phyloP scores from a whole-genome alignment of 2,113 vertebrate genomes.

The Cavia aperea region DNA sequence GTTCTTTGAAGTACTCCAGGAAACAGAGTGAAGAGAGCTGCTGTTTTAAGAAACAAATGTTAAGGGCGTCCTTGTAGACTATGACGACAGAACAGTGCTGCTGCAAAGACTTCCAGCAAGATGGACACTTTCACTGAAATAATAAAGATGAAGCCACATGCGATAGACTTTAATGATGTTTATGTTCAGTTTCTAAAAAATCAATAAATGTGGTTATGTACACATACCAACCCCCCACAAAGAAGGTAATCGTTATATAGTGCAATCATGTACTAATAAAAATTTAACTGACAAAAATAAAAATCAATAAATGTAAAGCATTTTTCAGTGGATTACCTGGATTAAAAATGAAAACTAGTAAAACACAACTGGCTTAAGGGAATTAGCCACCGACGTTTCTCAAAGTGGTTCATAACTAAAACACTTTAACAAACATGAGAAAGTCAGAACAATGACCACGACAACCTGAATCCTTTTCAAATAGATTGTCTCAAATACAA shows the following conservation, averaged over 20 bases:
- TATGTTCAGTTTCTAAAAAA: neutral
- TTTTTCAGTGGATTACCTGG: neutral
- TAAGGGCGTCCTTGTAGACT: neutral
- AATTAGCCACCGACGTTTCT: neutral
- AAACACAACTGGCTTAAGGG: neutral
- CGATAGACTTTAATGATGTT: neutral
- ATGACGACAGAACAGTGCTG: neutral
- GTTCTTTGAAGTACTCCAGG: neutral
- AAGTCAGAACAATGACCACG: neutral
- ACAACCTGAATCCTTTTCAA: neutral
- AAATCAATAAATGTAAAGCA: neutral
- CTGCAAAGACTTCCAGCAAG: no score
- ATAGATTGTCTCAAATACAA: neutral
- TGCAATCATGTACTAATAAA: neutral
- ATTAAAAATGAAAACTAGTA: neutral
- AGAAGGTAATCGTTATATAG: neutral
- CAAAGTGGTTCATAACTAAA: neutral
- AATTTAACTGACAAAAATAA: neutral
- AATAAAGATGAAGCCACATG: neutral
- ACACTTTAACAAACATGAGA: neutral
- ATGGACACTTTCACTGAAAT: fast-evolving
- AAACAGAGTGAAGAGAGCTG: fast-evolving
- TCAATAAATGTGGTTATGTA: neutral
- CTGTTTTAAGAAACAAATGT: neutral
- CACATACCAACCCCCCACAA: neutral